phyloP scores from a whole-genome alignment of 2,797 vertebrate genomes.

The Chaunax sp. region DNA sequence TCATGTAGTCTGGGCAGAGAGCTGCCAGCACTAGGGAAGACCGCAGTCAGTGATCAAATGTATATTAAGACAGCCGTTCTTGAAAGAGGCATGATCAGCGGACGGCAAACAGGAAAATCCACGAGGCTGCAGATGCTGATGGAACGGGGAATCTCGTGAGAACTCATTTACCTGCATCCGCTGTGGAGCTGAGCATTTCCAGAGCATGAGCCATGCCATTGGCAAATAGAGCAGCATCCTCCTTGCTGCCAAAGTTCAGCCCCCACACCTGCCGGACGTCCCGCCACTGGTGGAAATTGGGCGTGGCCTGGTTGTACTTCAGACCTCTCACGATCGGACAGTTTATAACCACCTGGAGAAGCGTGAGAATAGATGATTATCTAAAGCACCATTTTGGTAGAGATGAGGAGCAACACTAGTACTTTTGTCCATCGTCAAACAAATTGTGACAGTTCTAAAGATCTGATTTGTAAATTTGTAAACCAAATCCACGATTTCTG shows the following conservation, averaged over 20 bases:
- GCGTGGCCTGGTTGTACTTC: conserved; percentile 95
- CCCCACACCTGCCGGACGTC: conserved; percentile 94
- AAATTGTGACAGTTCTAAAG: background rate
- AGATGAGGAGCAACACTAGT: background rate
- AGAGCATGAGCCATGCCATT: conserved; percentile 87
- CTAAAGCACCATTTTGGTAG: background rate
- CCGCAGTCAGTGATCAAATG: background rate
- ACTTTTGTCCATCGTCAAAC: background rate
- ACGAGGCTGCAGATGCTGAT: background rate
- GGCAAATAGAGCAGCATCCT: conserved; percentile 90
- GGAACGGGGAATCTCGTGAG: background rate
- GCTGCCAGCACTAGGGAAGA: no score
- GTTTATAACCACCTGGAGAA: conserved; percentile 93
- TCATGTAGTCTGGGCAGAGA: no score
- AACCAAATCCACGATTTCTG: background rate
- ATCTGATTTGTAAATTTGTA: background rate
- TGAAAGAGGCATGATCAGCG: background rate
- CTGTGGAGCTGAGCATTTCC: conserved; percentile 82
- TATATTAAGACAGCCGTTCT: background rate
- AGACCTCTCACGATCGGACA: conserved; percentile 89
- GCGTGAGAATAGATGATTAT: conserved; percentile 10
- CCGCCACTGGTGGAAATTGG: conserved; percentile 95
- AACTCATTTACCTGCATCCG: conserved; percentile 79
- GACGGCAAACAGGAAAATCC: no score
- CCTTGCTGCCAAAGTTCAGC: conserved; percentile 93